Conservation (phyloP, 2,797 vertebrate genomes). For the Ptychobarbus kaznakovi region DNA sequence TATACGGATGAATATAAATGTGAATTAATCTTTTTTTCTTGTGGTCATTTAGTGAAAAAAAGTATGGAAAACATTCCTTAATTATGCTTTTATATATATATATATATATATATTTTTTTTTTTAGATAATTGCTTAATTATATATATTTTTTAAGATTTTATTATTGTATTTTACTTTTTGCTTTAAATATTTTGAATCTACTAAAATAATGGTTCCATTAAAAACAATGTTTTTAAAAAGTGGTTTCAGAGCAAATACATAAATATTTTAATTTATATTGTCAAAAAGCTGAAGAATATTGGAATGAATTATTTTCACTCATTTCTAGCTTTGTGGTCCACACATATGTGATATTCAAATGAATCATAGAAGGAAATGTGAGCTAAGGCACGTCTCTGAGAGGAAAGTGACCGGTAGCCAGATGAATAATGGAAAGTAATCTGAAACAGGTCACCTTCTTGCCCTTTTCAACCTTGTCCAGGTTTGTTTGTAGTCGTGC, state of each 20-base stretch:
- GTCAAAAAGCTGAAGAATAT: not conserved
- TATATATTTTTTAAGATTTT: not conserved
- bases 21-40: not conserved
- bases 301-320: not conserved
- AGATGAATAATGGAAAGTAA: constrained; percentile 76
- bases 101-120: too few relatives aligned
- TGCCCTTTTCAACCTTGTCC: constrained; percentile 67
- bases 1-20: not conserved
- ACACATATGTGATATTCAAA: constrained; percentile 40
- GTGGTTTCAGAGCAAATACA: not conserved
- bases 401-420: constrained; percentile 56
- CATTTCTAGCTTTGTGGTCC: not conserved
- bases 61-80: not conserved
- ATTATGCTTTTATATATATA: not conserved
- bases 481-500: constrained; percentile 65
- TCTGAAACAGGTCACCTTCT: constrained; percentile 55
- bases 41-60: not conserved
- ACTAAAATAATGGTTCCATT: not conserved
- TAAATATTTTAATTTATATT: not conserved
- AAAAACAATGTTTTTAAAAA: not conserved
- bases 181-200: not conserved
- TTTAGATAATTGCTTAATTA: too few relatives aligned
- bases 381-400: constrained; percentile 55
- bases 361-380: constrained; percentile 60
- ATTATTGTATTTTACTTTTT: not conserved